Percentiles rank a stretch among this genome's conserved stretches.
Conservation (phyloP, 2,888 invertebrate genomes). For the Eretmocerus hayati region DNA sequence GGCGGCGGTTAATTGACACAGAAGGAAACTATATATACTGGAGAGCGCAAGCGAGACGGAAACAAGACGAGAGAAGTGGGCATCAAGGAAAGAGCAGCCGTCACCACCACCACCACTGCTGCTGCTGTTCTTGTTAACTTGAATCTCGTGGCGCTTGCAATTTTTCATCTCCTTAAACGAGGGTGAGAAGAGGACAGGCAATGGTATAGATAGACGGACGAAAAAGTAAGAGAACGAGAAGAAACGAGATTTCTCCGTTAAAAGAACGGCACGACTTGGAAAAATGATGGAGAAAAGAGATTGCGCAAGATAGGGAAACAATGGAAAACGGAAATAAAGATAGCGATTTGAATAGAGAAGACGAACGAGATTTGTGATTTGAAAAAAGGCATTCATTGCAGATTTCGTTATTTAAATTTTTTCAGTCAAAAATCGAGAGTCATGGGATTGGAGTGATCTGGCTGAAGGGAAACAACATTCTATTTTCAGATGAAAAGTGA, state of each 20-base stretch:
- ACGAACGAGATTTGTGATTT: too few relatives aligned
- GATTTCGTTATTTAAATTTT: too few relatives aligned
- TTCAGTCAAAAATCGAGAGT: too few relatives aligned
- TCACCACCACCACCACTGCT: constrained; percentile 25
- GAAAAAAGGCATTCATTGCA: too few relatives aligned
- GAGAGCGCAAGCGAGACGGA: constrained; percentile 20
- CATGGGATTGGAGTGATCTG: too few relatives aligned
- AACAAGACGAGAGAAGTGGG: constrained; percentile 27
- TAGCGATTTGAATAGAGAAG: background rate
- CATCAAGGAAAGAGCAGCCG: constrained; percentile 29
- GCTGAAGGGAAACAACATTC: too few relatives aligned
- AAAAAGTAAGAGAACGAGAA: background rate
- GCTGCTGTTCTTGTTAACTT: constrained; percentile 45
- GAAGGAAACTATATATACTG: constrained; percentile 25
- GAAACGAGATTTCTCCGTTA: too few relatives aligned
- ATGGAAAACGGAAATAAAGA: background rate
- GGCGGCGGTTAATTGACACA: constrained; percentile 48
- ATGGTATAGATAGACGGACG: background rate
- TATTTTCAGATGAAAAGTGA: too few relatives aligned
- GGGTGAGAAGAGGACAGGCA: constrained; percentile 12
- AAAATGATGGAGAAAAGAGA: background rate
- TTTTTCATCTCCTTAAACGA: constrained; percentile 43
- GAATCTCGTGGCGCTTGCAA: constrained; percentile 40
- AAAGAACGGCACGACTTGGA: too few relatives aligned
- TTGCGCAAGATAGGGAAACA: background rate